Evolutionary conservation across 2,113 vertebrate species (phyloP).

Genomic region (Notothenia coriiceps): DNA sequence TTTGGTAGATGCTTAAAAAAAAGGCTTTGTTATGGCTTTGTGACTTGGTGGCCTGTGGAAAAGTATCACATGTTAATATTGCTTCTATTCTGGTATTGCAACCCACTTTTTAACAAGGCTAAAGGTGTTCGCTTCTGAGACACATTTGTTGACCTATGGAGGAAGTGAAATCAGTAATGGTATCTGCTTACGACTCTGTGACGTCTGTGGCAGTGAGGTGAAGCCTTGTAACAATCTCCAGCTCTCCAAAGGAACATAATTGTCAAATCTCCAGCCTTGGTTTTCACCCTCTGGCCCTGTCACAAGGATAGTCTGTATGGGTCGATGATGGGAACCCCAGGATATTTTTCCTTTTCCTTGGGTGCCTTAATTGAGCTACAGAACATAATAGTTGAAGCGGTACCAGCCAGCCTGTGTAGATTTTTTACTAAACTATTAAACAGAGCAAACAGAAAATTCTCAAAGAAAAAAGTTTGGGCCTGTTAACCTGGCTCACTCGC

Average conservation of each 20-base stretch:
- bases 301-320: background rate
- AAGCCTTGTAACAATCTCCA: slow-evolving; percentile 27
- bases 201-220: slow-evolving; percentile 26
- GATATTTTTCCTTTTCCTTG: slow-evolving; percentile 35
- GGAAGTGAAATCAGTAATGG: slow-evolving; percentile 25
- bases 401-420: slow-evolving; percentile 13
- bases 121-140: background rate
- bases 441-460: slow-evolving; percentile 37
- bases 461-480: slow-evolving; percentile 13
- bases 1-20: slow-evolving; percentile 52
- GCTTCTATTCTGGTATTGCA: background rate
- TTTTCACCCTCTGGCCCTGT: slow-evolving; percentile 11
- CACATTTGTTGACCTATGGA: slow-evolving; percentile 7
- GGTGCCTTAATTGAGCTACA: slow-evolving; percentile 10
- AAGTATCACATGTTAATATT: background rate
- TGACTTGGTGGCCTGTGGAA: background rate
- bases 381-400: slow-evolving; percentile 14
- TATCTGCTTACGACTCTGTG: slow-evolving; percentile 39
- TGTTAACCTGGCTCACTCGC: slow-evolving; percentile 52
- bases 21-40: slow-evolving; percentile 44
- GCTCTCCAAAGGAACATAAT: slow-evolving; percentile 42
- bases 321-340: slow-evolving; percentile 22
- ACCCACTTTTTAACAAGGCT: background rate
- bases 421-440: slow-evolving; percentile 29
- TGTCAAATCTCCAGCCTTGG: slow-evolving; percentile 17